Percentiles rank a stretch among this genome's conserved stretches.
Evolutionary conservation across 1,140 invertebrate genomes (phyloP).

Genomic region (Drosophila kohkoa): DNA sequence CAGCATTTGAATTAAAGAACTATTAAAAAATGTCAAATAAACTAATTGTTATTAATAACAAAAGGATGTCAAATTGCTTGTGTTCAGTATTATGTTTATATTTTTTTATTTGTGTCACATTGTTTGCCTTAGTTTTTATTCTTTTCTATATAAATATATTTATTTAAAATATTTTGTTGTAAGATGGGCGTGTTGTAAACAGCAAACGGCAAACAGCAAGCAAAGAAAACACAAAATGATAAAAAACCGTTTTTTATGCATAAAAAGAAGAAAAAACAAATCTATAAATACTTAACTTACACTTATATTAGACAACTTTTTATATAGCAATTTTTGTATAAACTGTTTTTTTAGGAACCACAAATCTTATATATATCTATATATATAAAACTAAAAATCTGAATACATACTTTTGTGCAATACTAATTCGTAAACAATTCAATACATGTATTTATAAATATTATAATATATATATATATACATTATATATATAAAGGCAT

Average conservation of each 20-base stretch:
- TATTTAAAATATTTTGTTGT: slow-evolving; percentile 40
- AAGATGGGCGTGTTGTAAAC: slow-evolving; percentile 55
- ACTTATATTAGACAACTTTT: slow-evolving; percentile 71
- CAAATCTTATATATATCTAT: slow-evolving; percentile 54
- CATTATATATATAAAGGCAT: slow-evolving; percentile 48
- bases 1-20: slow-evolving; percentile 51
- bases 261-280: slow-evolving; percentile 22
- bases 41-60: slow-evolving; percentile 30
- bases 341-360: slow-evolving; percentile 70
- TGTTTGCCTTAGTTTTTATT: slow-evolving; percentile 49
- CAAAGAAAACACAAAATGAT: slow-evolving; percentile 19
- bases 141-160: slow-evolving; percentile 12
- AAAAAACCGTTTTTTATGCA: slow-evolving; percentile 42
- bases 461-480: slow-evolving; percentile 30
- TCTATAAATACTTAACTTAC: slow-evolving; percentile 64
- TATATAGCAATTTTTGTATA: slow-evolving; percentile 80
- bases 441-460: slow-evolving; percentile 40
- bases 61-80: slow-evolving; percentile 55
- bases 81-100: slow-evolving; percentile 77
- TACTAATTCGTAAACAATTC: slow-evolving; percentile 70
- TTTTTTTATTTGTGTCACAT: slow-evolving; percentile 47
- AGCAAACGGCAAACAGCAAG: slow-evolving; percentile 9
- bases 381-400: slow-evolving; percentile 48
- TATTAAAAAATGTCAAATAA: slow-evolving; percentile 27
- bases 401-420: slow-evolving; percentile 77